Evolutionary conservation across 2,888 invertebrate genomes (phyloP), one percentile per base, ranked within the genome.

Genomic region (Unio delphinus): DNA sequence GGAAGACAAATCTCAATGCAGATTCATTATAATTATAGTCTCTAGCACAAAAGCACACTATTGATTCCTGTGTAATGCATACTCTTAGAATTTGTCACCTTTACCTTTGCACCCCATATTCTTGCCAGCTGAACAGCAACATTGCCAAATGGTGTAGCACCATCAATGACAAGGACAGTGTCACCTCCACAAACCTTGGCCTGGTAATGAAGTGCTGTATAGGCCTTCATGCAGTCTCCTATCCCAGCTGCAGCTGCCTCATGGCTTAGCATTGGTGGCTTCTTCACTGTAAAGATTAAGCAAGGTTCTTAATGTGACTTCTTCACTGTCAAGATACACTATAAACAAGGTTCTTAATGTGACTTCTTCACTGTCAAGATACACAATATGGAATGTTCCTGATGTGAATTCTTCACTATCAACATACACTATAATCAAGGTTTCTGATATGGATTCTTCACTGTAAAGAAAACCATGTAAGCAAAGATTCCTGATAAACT

Each of bases 31-130:
- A 23, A 23, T 34, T 34, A 7, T 34, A 34, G 34, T 7, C 34
- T 34, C 5, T 34, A 34, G 34, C 34, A 34, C 6, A 34, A 34
- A 34, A 34, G 34, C 1, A 34, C 34, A 34, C 5, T 34, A 7
- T 5, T 34, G 34, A 5, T 34, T 5, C 34, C n/a, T 62, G 70
- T 55, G 61, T 45, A 57, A 7, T 45, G 56, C 54, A 65, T 23
- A 65, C 23, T 56, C 7, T 64, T 34, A 28, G 3, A 18, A 23
- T 28, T 7, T 34, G 59, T 26, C 18, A 18, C 1, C n/a, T 64
- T 68, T 56, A 91, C 90, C 86, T 90, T 90, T 4, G 91, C 91
- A 54, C 91, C 91, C 90, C 91, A 91, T 54, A 87, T 87, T 65
- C 87, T 85, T 4, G 91, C 91, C 62, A 91, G 77, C 80, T 91